Percentiles rank a stretch among this genome's conserved stretches.
Evolutionary conservation across 2,888 invertebrate species (phyloP).

Genomic region (Plusia festucae): DNA sequence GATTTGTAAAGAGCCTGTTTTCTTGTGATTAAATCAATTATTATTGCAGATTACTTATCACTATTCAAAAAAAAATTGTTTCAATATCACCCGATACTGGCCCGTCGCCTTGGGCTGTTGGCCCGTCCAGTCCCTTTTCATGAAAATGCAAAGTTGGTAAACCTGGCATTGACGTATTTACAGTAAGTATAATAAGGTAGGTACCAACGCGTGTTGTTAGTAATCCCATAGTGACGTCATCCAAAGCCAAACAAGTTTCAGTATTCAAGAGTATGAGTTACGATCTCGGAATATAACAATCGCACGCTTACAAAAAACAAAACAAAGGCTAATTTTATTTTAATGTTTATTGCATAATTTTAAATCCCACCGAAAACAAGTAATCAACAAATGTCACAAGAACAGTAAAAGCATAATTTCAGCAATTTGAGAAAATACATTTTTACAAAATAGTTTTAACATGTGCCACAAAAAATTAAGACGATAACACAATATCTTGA

Average conservation of each 20-base stretch:
- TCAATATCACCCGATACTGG: too few species aligned
- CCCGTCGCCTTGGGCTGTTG: too few species aligned
- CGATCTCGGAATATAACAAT: neutral
- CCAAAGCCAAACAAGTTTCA: constrained; percentile 16
- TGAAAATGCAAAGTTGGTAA: constrained; percentile 14
- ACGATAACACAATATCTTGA: constrained; percentile 15
- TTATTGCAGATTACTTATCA: too few species aligned
- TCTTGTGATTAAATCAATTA: too few species aligned
- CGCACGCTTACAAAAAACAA: constrained; percentile 1
- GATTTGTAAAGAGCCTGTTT: too few species aligned
- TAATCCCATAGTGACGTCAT: constrained; percentile 40
- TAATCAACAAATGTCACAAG: constrained; percentile 73
- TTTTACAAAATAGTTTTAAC: constrained; percentile 11
- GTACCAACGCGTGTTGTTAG: constrained; percentile 7
- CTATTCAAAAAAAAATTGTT: too few species aligned
- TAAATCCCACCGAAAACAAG: constrained; percentile 76
- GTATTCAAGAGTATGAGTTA: neutral
- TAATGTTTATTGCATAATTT: constrained; percentile 80
- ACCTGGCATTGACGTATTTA: constrained; percentile 21
- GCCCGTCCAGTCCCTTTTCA: neutral
- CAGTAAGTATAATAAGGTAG: neutral
- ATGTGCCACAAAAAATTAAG: constrained; percentile 20
- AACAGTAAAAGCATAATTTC: constrained; percentile 64
- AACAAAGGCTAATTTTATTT: constrained; percentile 49
- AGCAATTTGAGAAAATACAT: constrained; percentile 31